These are phyloP conservation scores for Pseudochirops corinnae DNA, from an alignment of 2,797 vertebrate species.

Conservation along the genomic window DNA sequence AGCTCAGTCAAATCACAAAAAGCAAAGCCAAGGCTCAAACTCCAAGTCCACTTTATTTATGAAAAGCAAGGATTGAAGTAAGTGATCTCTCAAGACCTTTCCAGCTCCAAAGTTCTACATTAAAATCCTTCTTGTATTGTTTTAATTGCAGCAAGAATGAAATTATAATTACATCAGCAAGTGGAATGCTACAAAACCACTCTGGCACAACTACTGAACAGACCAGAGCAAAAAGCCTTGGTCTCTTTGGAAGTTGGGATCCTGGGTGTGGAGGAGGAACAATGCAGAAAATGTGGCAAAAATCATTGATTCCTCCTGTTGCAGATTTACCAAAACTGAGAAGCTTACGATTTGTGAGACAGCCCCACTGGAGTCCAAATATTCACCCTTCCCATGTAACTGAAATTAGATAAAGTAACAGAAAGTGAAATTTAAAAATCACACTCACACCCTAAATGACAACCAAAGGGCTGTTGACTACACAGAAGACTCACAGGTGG, in stretches of 20 bases:
- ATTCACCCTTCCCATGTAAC: neutral
- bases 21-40: neutral
- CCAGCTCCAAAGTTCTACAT: neutral
- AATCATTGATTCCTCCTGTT: slow-evolving; percentile 6
- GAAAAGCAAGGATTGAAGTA: neutral
- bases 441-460: neutral
- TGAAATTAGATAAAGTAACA: slow-evolving; percentile 21
- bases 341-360: too few relatives aligned
- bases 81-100: neutral
- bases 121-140: neutral
- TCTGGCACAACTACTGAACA: slow-evolving; percentile 25
- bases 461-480: neutral
- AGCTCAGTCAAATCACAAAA: neutral
- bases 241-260: slow-evolving; percentile 19
- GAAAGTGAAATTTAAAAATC: slow-evolving; percentile 32
- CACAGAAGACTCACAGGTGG: neutral
- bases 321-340: slow-evolving; percentile 24
- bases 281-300: slow-evolving; percentile 11
- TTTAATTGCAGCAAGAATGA: neutral
- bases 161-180: slow-evolving; percentile 45
- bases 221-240: slow-evolving; percentile 21
- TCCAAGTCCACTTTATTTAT: neutral
- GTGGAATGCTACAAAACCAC: slow-evolving; percentile 63
- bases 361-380: neutral
- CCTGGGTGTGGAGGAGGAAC: slow-evolving; percentile 25